A percentile compares a stretch with the other conserved stretches of the same genome.
Evolutionary conservation across 2,888 invertebrate species (phyloP).

Genomic region (Phyllotreta striolata): DNA sequence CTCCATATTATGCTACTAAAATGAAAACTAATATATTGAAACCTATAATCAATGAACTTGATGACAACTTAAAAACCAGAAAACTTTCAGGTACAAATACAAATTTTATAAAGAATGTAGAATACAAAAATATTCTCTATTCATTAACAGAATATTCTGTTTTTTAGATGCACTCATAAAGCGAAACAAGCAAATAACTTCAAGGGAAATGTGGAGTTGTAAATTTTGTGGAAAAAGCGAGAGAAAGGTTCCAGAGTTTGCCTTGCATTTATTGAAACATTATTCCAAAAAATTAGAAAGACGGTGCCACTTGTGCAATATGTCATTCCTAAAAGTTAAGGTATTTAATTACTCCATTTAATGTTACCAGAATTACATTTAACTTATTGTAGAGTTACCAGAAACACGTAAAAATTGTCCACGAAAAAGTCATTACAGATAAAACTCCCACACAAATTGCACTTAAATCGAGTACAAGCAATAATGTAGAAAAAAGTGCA

Average conservation of each 20-base stretch:
- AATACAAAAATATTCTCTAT: neutral
- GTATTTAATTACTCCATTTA: conserved; percentile 22
- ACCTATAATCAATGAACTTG: conserved; percentile 21
- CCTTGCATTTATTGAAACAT: conserved; percentile 60
- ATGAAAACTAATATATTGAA: conserved; percentile 55
- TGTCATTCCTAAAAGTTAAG: conserved; percentile 45
- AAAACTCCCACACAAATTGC: neutral
- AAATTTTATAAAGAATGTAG: conserved; percentile 34
- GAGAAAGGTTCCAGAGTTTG: conserved; percentile 58
- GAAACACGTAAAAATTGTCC: conserved; percentile 47
- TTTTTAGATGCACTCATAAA: conserved; percentile 44
- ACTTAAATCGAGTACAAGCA: neutral
- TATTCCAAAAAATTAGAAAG: conserved; percentile 53
- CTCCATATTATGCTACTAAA: conserved; percentile 65
- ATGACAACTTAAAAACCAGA: conserved; percentile 12
- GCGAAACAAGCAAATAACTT: conserved; percentile 54
- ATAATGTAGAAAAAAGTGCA: neutral
- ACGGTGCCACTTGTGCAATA: conserved; percentile 52
- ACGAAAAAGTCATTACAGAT: conserved; percentile 26
- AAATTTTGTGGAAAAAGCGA: conserved; percentile 60
- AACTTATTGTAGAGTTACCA: conserved; percentile 34
- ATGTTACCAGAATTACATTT: neutral
- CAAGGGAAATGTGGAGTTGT: conserved; percentile 60
- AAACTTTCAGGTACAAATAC: conserved; percentile 17
- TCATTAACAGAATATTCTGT: neutral